Evolutionary conservation across 2,888 invertebrate genomes (phyloP), one percentile per base, ranked within the genome.

Genomic region (Allolobophora icterica): DNA sequence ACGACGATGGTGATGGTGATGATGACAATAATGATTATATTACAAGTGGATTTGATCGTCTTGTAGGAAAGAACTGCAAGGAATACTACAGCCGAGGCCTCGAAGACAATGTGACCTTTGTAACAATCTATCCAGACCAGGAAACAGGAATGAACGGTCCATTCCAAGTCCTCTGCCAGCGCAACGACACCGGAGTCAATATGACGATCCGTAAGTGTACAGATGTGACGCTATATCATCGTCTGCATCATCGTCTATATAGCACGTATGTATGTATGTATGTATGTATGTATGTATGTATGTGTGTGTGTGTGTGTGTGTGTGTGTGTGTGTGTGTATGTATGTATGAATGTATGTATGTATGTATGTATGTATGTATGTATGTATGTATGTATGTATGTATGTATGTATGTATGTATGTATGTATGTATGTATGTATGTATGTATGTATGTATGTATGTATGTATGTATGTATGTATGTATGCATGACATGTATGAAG

Each of bases 81-180:
- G 91, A 91, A 11, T 89, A 89, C 42, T 91, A 89, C 89, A 33
- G 38, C 89, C 34, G 91, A 71, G 91, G 91, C 40, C 84, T 91
- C 0, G 91, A 91, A 33, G 91, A 91, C 34, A 40, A 89, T 30
- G 58, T 89, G 71, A 40, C n/a, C 40, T 58, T 83, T 17, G 40
- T 89, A 24, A 21, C 52, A 15, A 38, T 89, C 38, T 58, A 89
- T 71, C 42, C 89, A 0, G 91, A 71, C 11, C 35, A 52, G 34
- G n/a, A 58, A 8, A 24, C 91, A 15, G 40, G 40, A 24, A 38
- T 84, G 33, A 71, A 90, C 21, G 33, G 84, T 40, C 33, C 35
- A 24, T 87, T 83, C 40, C 52, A 58, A 15, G 90, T 90, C 15
- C 84, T 83, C 90, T 90, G 90, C 42, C 84, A 30, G 19, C 4